Conservation (phyloP, 2,888 invertebrate genomes). For the Colostygia pectinataria region DNA sequence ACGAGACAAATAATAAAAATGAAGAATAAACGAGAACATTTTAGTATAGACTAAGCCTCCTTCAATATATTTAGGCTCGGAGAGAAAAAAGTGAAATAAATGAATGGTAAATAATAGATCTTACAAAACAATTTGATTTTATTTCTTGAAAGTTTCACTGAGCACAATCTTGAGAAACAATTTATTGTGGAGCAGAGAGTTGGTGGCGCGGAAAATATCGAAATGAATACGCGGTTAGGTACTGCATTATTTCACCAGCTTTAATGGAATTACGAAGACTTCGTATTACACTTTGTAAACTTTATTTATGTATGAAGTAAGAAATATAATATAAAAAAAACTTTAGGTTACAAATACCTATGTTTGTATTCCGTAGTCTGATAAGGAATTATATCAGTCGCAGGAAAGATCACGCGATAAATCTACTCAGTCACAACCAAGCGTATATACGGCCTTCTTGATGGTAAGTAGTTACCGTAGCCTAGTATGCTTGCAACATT, state of each 20-base stretch:
- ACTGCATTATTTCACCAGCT: constrained; percentile 19
- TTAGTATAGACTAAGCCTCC: constrained; percentile 11
- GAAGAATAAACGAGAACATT: constrained; percentile 3
- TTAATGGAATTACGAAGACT: neutral
- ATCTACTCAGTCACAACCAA: too few relatives aligned
- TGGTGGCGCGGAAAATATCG: constrained; percentile 32
- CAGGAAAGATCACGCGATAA: too few relatives aligned
- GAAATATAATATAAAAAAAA: too few relatives aligned
- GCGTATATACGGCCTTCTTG: too few relatives aligned
- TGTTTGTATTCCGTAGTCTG: too few relatives aligned
- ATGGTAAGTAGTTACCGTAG: too few relatives aligned
- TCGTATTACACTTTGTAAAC: too few relatives aligned
- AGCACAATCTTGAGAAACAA: constrained; percentile 32
- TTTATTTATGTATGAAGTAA: too few relatives aligned
- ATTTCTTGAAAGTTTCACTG: constrained; percentile 30
- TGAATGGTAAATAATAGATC: constrained; percentile 19
- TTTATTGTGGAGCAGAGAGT: constrained; percentile 29
- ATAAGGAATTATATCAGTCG: too few relatives aligned
- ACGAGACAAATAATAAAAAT: constrained; percentile 3
- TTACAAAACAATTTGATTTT: constrained; percentile 27
- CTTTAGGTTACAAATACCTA: too few relatives aligned
- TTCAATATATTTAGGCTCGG: constrained; percentile 9
- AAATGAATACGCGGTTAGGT: constrained; percentile 27
- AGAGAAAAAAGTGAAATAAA: constrained; percentile 15
- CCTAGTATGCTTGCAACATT: too few relatives aligned